Conservation (phyloP, 2,888 invertebrate species). For the Busseola fusca region DNA sequence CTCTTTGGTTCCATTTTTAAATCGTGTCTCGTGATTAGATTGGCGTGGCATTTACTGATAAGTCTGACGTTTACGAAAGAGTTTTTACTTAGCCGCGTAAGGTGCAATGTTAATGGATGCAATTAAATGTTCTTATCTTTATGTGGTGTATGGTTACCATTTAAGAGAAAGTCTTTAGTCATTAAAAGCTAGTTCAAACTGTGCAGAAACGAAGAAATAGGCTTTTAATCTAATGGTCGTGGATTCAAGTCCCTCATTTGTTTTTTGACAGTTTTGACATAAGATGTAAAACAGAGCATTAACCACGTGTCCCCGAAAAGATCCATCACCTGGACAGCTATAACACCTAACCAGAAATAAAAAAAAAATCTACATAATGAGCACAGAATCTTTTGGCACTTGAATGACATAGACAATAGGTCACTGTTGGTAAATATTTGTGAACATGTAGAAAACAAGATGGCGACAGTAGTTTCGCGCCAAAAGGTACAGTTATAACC, state of each 20-base stretch:
- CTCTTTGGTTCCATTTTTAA: constrained; percentile 65
- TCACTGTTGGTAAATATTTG: neutral
- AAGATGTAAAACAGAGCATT: neutral
- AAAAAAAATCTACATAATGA: neutral
- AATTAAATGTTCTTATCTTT: constrained; percentile 49
- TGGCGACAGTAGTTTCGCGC: neutral
- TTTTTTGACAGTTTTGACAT: neutral
- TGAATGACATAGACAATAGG: neutral
- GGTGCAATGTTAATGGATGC: constrained; percentile 45
- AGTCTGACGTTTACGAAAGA: constrained; percentile 65
- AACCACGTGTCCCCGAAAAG: neutral
- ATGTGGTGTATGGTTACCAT: constrained; percentile 34
- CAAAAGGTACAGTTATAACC: neutral
- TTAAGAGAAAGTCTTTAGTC: constrained; percentile 32
- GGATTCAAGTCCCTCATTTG: neutral
- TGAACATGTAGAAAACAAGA: neutral
- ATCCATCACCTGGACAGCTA: neutral
- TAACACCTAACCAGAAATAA: neutral
- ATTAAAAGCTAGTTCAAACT: constrained; percentile 22
- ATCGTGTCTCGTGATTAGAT: constrained; percentile 72
- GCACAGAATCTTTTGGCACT: neutral
- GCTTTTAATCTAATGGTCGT: neutral
- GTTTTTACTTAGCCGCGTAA: constrained; percentile 50
- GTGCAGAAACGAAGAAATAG: neutral
- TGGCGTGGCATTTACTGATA: constrained; percentile 70